Base-by-base conservation (phyloP, 2,113 vertebrate species). In the Oreochromis tanganicae region DNA sequence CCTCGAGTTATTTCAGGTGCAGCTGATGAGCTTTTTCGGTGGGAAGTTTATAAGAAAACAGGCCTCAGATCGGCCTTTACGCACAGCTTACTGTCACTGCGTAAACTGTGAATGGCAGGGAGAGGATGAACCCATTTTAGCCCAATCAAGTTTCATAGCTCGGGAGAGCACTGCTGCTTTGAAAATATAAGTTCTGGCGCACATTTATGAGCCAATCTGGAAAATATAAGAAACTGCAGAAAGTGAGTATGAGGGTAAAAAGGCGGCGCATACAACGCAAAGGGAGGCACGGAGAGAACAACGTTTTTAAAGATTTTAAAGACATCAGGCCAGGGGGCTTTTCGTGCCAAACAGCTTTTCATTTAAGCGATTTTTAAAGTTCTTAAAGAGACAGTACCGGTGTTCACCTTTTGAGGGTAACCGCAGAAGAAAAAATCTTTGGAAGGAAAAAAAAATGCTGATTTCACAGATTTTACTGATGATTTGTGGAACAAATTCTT, bases 1-100 rank as follows among this genome's bases (percentile, higher is more conserved):
- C 95, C 89, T 81, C 73, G 17, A 91, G 94, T 95, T 96, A 93
- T 96, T 96, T 96, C 96, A 96, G 96, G 95, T 96, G 94, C 46
- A 34, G 73, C 89, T 81, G 90, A 93, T 88, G 91, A 94, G 93
- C 90, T 91, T 83, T 63, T 87, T 85, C 81, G 92, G 89, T 87
- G 84, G 89, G 91, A 93, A 95, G 91, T 52, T 9, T 87, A 61
- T 29, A 61, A 54, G 81, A 80, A 55, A 89, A 68, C 90, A 80
- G 83, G 38, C 89, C 84, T 86, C 82, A 29, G 82, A 90, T 84
- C 80, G 66, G 92, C 83, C 46, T 80, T 83, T 46, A 85, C 66
- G 9, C 79, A 38, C 80, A 4, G 59, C 3, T 21, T 10, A 16
- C 12, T 41, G 50, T 32, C n/a, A 21, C 71, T 50, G 71, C 71